Base-by-base conservation (phyloP, 2,888 invertebrate species). In the Noctua comes region DNA sequence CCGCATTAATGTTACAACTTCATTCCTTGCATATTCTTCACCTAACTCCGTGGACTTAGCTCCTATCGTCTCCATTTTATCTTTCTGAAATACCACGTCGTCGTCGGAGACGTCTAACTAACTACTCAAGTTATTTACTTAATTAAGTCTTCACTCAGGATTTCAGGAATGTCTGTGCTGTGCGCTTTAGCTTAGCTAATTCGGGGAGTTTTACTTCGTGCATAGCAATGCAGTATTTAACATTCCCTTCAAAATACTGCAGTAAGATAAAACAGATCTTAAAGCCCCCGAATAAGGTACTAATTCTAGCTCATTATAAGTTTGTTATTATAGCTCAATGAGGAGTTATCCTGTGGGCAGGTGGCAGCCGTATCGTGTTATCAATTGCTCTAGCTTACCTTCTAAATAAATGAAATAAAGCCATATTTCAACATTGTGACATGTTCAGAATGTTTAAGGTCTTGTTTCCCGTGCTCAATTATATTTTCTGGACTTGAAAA, bases 51-150 rank as follows among this genome's bases (percentile, higher is more conserved):
- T 18, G 18, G 4, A 43, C 4, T 36, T 16, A 31, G 31, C 21
- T 24, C 21, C n/a, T 51, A 36, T 51, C 16, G 27, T 27, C 10
- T n/a, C 5, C 7, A 66, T 70, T 66, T 82, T 66, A 77, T 51
- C 72, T 80, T 80, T 71, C 48, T 43, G 7, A 66, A 59, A 40
- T 13, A 27, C 59, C 51, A 73, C 51, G n/a, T 73, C 65, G 24
- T 66, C 62, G 21, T 31, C 10, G 16, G 11, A 40, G 13, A 27
- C 21, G 7, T 46, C 40, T n/a, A 59, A 59, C 59, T 16, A 24
- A 65, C 27, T 68, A 13, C n/a, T 76, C 36, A 77, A 83, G 73
- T 77, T 81, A 73, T 73, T 77, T 81, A 81, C 82, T 77, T 72
- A 81, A 77, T 85, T 74, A 77, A 69, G 54, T 66, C 48, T 82